Percentiles rank a stretch among this genome's conserved stretches.
These are phyloP conservation scores for Nyctibius grandis DNA, from an alignment of 2,797 vertebrate genomes.

Conservation along the genomic window DNA sequence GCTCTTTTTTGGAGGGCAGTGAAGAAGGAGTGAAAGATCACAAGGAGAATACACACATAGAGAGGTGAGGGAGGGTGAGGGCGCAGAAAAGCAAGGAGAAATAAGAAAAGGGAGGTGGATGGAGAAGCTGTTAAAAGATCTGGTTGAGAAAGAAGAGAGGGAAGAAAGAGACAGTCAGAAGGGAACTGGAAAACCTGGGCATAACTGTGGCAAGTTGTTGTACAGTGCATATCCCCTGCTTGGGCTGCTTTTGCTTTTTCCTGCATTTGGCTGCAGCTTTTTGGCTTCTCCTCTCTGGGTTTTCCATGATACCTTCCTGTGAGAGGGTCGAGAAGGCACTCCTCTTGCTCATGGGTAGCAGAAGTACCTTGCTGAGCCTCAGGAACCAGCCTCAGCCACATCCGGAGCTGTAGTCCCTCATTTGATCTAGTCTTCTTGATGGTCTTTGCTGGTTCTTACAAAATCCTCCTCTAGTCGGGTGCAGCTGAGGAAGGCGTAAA, in stretches of 20 bases:
- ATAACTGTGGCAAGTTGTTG: neutral
- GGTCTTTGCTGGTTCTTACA: neutral
- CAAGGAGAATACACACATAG: neutral
- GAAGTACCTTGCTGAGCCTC: neutral
- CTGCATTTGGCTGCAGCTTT: neutral
- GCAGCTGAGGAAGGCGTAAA: neutral
- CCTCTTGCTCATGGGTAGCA: neutral
- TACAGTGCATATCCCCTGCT: neutral
- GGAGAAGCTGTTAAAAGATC: neutral
- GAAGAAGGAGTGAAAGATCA: neutral
- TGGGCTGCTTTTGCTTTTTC: neutral
- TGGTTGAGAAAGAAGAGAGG: neutral
- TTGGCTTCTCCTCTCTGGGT: neutral
- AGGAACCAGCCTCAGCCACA: neutral
- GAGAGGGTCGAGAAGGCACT: neutral
- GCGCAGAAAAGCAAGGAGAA: neutral
- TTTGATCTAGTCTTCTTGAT: neutral
- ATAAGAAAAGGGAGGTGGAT: neutral
- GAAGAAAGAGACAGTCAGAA: neutral
- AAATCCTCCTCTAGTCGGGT: neutral
- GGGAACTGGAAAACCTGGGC: neutral
- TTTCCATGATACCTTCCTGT: neutral
- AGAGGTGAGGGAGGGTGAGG: neutral
- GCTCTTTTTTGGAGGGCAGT: neutral
- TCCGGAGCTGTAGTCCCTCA: neutral